Base-by-base conservation (phyloP, 1,140 invertebrate species). In the Pantala flavescens region DNA sequence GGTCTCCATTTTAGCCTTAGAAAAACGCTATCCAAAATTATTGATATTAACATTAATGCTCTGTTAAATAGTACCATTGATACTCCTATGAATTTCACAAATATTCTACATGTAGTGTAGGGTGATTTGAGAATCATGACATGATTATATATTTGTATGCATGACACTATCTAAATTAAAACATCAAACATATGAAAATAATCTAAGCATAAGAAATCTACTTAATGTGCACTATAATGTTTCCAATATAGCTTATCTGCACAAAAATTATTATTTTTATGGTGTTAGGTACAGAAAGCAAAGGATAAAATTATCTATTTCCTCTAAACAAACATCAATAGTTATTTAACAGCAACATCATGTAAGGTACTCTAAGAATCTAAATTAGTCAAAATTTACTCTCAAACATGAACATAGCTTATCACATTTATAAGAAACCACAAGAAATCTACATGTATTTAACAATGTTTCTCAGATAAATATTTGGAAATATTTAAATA, bases 91-190 rank as follows among this genome's bases (percentile, higher is more conserved):
- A 63, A 19, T 63, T 63, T 63, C 16, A 63, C 49, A 63, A 63
- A 63, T 63, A 63, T 14, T 63, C 49, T 63, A 63, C 49, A 3
- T 3, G n/a, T 63, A 19, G 49, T 63, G 49, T 63, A 63, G 14
- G 49, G 49, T 63, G 49, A 63, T 19, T 63, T 63, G 14, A 63
- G 49, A 63, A 63, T 63, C 49, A 63, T 63, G 49, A 63, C 14
- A 63, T 63, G 49, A 63, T 63, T 14, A 63, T 63, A 21, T 63
- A 63, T 63, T 63, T 21, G n/a, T 63, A 63, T 21, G 49, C 49
- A 63, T 63, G n/a, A 63, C 49, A 63, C 49, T 63, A 63, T 63
- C 49, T 63, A 63, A 63, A 63, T 63, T 19, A 63, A 63, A 63
- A 63, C 49, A 63, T 63, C 49, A 63, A 63, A 63, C 49, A 63